These are phyloP conservation scores for Rhabditophanes sp. DNA, from an alignment of 2,888 invertebrate genomes.

Conservation along the genomic window DNA sequence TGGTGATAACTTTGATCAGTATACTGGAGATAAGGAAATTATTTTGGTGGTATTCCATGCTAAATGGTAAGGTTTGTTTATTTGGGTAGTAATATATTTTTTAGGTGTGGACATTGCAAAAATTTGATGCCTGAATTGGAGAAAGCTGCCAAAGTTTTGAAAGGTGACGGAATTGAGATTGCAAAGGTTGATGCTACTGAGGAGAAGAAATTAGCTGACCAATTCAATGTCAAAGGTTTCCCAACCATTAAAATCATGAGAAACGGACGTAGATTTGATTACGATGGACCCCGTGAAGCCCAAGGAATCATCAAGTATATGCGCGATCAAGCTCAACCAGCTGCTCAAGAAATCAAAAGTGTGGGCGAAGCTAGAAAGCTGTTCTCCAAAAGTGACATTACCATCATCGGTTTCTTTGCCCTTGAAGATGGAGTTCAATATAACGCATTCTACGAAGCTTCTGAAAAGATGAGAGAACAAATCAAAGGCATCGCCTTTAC, in stretches of 20 bases:
- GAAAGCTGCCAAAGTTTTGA: constrained; percentile 46
- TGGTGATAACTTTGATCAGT: constrained; percentile 48
- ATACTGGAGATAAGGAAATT: constrained; percentile 45
- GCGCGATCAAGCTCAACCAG: constrained; percentile 48
- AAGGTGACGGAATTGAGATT: constrained; percentile 45
- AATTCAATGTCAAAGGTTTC: constrained; percentile 50
- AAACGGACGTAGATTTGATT: constrained; percentile 49
- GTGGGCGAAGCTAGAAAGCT: constrained; percentile 41
- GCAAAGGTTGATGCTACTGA: constrained; percentile 51
- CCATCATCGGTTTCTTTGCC: constrained; percentile 50
- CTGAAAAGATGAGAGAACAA: constrained; percentile 40
- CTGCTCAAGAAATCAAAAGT: constrained; percentile 42
- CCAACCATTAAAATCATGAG: constrained; percentile 51
- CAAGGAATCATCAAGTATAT: constrained; percentile 49
- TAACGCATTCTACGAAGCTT: constrained; percentile 47
- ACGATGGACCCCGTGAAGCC: constrained; percentile 48
- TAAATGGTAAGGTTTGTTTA: constrained; percentile 52
- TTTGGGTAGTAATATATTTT: too few relatives aligned
- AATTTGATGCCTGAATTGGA: constrained; percentile 48
- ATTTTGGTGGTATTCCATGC: constrained; percentile 53
- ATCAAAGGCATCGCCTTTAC: constrained; percentile 48
- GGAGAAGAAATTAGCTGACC: constrained; percentile 48
- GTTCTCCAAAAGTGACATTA: constrained; percentile 45
- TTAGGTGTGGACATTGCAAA: constrained; percentile 51
- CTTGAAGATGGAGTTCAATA: constrained; percentile 45